Evolutionary conservation across 2,888 invertebrate genomes (phyloP).

Genomic region (Pollenia angustigena): DNA sequence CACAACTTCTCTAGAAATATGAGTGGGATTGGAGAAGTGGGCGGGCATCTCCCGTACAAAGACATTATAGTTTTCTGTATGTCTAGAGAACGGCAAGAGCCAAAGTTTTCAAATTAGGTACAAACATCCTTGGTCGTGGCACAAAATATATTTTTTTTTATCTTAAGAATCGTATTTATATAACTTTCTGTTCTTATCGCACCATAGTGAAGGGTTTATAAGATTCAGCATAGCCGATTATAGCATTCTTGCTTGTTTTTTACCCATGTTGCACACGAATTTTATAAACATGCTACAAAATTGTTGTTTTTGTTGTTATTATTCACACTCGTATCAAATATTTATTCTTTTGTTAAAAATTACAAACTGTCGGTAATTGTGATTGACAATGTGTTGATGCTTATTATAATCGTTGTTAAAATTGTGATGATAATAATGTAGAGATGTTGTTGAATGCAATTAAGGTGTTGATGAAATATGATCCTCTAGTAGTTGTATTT

Average conservation of each 20-base stretch:
- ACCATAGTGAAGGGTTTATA: no score
- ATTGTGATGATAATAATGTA: slow-evolving; percentile 5
- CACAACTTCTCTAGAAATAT: no score
- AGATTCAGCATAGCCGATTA: no score
- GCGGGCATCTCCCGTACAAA: no score
- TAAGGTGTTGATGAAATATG: slow-evolving; percentile 68
- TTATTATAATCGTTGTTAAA: slow-evolving; percentile 53
- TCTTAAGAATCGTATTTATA: no score
- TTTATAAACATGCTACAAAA: neutral
- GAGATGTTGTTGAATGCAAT: slow-evolving; percentile 44
- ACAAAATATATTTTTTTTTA: no score
- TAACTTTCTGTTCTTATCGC: no score
- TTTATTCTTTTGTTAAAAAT: slow-evolving; percentile 41
- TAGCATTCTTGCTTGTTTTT: slow-evolving; percentile 1
- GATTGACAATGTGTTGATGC: slow-evolving; percentile 73
- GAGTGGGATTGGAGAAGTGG: no score
- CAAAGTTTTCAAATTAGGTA: no score
- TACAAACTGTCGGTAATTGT: slow-evolving; percentile 69
- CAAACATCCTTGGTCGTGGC: no score
- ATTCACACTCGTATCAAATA: slow-evolving; percentile 44
- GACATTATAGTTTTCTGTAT: no score
- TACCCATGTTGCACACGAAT: slow-evolving; percentile 21
- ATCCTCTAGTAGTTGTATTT: slow-evolving; percentile 25
- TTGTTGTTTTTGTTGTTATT: neutral
- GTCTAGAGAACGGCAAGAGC: no score